Evolutionary conservation across 2,888 invertebrate species (phyloP), one percentile per base, ranked within the genome.

Genomic region (Dasysyrphus albostriatus): DNA sequence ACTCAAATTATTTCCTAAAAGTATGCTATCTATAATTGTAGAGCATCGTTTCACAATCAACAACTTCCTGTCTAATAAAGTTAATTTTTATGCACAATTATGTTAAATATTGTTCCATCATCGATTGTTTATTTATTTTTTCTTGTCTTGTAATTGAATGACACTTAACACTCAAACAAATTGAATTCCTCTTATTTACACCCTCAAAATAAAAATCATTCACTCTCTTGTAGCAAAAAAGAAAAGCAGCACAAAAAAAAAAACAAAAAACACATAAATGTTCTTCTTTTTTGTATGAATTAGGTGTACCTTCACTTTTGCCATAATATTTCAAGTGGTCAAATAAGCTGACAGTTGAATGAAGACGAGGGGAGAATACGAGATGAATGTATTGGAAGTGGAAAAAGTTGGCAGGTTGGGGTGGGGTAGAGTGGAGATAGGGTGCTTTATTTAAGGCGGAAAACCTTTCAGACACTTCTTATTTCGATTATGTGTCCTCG

Each of bases 401-500:
- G 24, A 24, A 24, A 3, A 24, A 24, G 24, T 24, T 24, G 24
- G n/a, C n/a, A 24, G 37, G 37, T 14, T 42, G 0, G 24, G 16
- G 3, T 2, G 32, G 24, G n/a, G n/a, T n/a, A 10, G 29, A 8
- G 19, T 19, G 44, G 42, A 3, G 9, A 24, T 56, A 10, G 61
- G 47, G 74, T 59, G 76, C 49, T 69, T 73, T 81, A 63, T 77
- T 81, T 34, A 85, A 81, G 82, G 49, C 81, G 77, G 67, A 56
- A 85, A 85, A 81, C 84, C 81, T 85, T 85, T 85, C 77, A 85
- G 81, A 82, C 82, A 81, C 85, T 82, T 85, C 85, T 82, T 85
- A 59, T 70, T 81, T 73, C 74, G 73, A 82, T 77, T 77, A 3
- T 24, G 24, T 24, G 85, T 85, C 77, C 77, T 74, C 81, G 61